These are phyloP conservation scores for Pholis gunnellus DNA, from an alignment of 2,113 vertebrate species.

Conservation along the genomic window DNA sequence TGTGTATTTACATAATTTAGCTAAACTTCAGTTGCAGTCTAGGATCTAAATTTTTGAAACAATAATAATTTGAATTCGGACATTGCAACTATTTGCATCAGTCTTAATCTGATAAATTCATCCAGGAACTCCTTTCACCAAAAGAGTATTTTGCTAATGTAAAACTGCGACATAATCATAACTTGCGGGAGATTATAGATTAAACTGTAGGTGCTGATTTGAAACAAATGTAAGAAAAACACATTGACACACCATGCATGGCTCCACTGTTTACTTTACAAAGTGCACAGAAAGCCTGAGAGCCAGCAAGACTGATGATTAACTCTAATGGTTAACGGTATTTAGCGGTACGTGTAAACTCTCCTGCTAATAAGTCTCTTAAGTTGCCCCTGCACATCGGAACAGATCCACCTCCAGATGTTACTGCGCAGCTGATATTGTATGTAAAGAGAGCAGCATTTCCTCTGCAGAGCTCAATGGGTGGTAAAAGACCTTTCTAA, in stretches of 20 bases:
- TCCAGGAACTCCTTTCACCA: not conserved
- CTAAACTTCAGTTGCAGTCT: not conserved
- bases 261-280: constrained; percentile 48
- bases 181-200: not conserved
- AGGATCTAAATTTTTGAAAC: not conserved
- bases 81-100: not conserved
- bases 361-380: constrained; percentile 36
- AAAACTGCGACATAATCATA: not conserved
- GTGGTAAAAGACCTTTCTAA: constrained; percentile 31
- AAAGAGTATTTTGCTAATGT: not conserved
- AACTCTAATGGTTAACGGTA: constrained; percentile 33
- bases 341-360: constrained; percentile 43
- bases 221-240: not conserved
- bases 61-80: not conserved
- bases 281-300: constrained; percentile 23
- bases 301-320: constrained; percentile 43
- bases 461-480: constrained; percentile 25
- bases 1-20: too few species aligned
- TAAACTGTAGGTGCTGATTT: not conserved
- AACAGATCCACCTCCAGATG: constrained; percentile 26
- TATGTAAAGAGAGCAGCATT: not conserved
- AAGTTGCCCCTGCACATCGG: constrained; percentile 10
- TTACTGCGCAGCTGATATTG: constrained; percentile 17
- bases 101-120: not conserved
- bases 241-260: not conserved